Conservation (phyloP, 2,888 invertebrate species). For the Drepanosiphum platanoidis region DNA sequence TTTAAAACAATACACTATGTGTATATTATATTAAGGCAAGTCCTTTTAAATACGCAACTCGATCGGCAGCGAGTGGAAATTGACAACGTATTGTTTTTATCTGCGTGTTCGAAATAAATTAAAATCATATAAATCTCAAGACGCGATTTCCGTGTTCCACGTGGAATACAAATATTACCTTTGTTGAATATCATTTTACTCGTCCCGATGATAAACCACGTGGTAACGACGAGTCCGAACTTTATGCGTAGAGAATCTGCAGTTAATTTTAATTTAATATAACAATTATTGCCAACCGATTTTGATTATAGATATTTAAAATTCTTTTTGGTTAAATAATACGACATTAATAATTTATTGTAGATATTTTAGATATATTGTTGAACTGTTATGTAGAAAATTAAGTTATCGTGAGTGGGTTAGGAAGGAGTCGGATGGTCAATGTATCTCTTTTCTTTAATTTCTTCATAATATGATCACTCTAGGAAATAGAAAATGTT, state of each 20-base stretch:
- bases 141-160: no score
- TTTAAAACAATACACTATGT: not conserved
- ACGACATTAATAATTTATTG: no score
- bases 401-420: no score
- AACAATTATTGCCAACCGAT: no score
- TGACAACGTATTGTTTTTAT: not conserved
- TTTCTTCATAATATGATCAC: no score
- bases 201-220: not conserved
- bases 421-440: no score
- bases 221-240: not conserved
- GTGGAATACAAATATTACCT: not conserved
- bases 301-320: no score
- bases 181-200: not conserved
- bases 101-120: not conserved
- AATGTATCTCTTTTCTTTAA: no score
- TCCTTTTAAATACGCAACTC: not conserved
- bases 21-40: not conserved
- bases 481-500: no score
- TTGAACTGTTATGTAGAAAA: no score
- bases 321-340: no score
- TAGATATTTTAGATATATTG: no score
- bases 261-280: not conserved
- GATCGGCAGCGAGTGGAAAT: not conserved
- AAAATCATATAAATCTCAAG: not conserved
- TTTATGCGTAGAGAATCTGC: not conserved